Evolutionary conservation across 92 coral and sea anemone species (phyloP).

Genomic region (Desmophyllum pertusum): DNA sequence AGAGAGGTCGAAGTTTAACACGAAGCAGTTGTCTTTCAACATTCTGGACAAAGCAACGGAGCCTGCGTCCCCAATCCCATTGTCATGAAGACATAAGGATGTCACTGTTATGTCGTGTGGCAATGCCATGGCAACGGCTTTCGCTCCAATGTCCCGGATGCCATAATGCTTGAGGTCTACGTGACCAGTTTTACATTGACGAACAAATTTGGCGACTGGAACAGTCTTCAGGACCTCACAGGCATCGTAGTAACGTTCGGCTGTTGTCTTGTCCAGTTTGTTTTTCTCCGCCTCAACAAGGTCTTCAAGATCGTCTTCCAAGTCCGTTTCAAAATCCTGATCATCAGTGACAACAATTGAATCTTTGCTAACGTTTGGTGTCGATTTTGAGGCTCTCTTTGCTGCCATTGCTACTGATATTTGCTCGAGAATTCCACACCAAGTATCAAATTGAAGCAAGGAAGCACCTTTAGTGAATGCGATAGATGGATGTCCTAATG

Average conservation of each 20-base stretch:
- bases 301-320: conserved; percentile 38
- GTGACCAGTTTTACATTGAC: conserved; percentile 43
- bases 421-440: not conserved
- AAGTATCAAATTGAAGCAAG: not conserved
- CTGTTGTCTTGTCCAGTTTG: conserved; percentile 32
- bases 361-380: not conserved
- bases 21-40: conserved; percentile 68
- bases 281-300: not conserved
- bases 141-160: conserved; percentile 62
- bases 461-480: not conserved
- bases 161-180: conserved; percentile 72
- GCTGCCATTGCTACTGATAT: conserved; percentile 1
- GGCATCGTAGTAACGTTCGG: conserved; percentile 53
- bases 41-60: conserved; percentile 52
- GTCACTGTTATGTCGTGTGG: conserved; percentile 57
- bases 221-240: conserved; percentile 35
- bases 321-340: too few relatives aligned
- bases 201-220: conserved; percentile 63
- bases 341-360: not conserved
- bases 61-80: conserved; percentile 54
- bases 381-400: not conserved
- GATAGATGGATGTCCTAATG: too few relatives aligned
- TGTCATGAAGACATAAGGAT: conserved; percentile 55
- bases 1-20: conserved; percentile 62
- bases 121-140: conserved; percentile 62